Evolutionary conservation across 2,888 invertebrate species (phyloP).

Genomic region (Metacarcinus magister): DNA sequence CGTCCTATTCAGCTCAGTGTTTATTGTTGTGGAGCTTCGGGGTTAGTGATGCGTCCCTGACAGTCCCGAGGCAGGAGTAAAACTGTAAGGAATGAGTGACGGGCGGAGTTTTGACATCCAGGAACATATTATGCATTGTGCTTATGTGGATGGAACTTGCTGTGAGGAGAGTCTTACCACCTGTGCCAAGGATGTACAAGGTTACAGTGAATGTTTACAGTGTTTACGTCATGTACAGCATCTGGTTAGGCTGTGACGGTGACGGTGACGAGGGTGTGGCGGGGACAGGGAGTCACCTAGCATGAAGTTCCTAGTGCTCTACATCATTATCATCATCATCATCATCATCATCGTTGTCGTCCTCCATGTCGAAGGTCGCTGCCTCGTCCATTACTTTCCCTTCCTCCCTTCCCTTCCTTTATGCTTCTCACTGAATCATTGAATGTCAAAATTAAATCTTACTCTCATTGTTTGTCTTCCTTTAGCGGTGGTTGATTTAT

Average conservation of each 20-base stretch:
- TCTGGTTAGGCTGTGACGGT: background rate
- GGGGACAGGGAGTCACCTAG: background rate
- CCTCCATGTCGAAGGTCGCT: background rate
- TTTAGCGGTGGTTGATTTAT: background rate
- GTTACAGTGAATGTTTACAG: background rate
- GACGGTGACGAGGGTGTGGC: background rate
- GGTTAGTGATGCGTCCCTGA: background rate
- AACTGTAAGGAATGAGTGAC: slow-evolving; percentile 2
- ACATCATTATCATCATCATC: too few relatives aligned
- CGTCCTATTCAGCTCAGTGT: background rate
- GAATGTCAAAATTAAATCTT: slow-evolving; percentile 29
- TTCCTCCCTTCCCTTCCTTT: background rate
- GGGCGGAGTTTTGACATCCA: background rate
- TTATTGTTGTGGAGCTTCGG: background rate
- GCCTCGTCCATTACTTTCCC: background rate
- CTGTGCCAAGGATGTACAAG: background rate
- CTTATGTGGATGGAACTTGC: background rate
- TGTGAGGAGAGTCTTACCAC: background rate
- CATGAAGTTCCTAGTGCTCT: background rate
- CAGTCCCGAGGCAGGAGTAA: background rate
- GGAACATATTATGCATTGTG: background rate
- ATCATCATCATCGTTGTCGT: background rate
- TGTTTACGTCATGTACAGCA: slow-evolving; percentile 11
- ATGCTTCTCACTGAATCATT: background rate
- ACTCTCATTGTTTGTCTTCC: slow-evolving; percentile 1